phyloP scores from a whole-genome alignment of 2,113 vertebrate species.

The Seriola dumerili region DNA sequence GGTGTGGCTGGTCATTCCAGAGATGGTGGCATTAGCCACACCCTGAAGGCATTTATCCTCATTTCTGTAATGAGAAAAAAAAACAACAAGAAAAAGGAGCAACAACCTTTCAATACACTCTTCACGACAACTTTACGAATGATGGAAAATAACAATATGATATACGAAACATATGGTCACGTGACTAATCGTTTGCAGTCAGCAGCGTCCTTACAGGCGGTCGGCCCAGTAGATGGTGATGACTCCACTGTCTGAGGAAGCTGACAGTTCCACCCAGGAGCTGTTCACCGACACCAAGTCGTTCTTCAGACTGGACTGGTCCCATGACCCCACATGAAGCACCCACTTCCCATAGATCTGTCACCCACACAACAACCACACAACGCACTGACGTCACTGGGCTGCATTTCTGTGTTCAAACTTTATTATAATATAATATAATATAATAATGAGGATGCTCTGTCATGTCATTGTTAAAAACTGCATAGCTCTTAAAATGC shows the following conservation, averaged over 20 bases:
- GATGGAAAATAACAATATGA: neutral
- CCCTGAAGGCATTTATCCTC: conserved; percentile 77
- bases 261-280: conserved; percentile 77
- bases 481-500: neutral
- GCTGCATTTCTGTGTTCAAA: too few relatives aligned
- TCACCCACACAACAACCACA: neutral
- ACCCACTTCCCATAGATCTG: conserved; percentile 82
- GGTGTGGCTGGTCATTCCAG: conserved; percentile 74
- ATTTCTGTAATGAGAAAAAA: conserved; percentile 39
- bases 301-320: conserved; percentile 60
- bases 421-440: neutral
- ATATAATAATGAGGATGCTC: neutral
- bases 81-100: neutral
- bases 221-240: conserved; percentile 79
- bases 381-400: neutral
- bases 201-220: conserved; percentile 67
- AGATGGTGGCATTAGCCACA: conserved; percentile 70
- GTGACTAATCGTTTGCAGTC: neutral
- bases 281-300: conserved; percentile 70
- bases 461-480: too few relatives aligned
- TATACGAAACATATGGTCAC: neutral
- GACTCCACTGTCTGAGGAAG: conserved; percentile 64
- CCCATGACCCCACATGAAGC: conserved; percentile 73
- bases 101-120: neutral
- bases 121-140: too few relatives aligned